A percentile compares a stretch with the other conserved stretches of the same genome.
Evolutionary conservation across 2,113 vertebrate species (phyloP).

Genomic region (Hystrix brachyura): DNA sequence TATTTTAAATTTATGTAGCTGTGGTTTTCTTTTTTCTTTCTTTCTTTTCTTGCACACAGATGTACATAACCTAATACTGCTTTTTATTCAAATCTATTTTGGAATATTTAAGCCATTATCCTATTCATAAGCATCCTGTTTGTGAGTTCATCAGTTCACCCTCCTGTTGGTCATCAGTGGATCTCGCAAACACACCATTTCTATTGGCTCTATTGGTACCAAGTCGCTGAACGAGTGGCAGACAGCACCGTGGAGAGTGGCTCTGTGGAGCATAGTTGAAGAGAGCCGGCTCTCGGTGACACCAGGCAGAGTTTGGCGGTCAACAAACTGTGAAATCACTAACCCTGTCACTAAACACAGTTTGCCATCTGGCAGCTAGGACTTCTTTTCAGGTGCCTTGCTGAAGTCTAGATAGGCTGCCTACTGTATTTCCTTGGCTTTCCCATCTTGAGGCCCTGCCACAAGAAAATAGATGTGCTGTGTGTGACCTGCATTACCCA

Average conservation of each 20-base stretch:
- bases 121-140: neutral
- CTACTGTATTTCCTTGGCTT: neutral
- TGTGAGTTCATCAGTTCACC: neutral
- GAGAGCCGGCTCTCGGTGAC: neutral
- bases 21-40: neutral
- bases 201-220: neutral
- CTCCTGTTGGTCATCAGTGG: neutral
- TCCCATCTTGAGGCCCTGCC: neutral
- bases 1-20: neutral
- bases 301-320: neutral
- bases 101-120: neutral
- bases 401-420: neutral
- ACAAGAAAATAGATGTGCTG: neutral
- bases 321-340: neutral
- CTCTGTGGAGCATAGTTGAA: neutral
- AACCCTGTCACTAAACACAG: neutral
- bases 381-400: neutral
- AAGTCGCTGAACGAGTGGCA: neutral
- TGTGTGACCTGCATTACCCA: neutral
- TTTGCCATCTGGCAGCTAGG: neutral
- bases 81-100: neutral
- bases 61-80: neutral
- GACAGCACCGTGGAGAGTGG: neutral
- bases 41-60: neutral
- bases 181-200: neutral